phyloP scores from a whole-genome alignment of 2,113 vertebrate genomes.

The Peromyscus leucopus region DNA sequence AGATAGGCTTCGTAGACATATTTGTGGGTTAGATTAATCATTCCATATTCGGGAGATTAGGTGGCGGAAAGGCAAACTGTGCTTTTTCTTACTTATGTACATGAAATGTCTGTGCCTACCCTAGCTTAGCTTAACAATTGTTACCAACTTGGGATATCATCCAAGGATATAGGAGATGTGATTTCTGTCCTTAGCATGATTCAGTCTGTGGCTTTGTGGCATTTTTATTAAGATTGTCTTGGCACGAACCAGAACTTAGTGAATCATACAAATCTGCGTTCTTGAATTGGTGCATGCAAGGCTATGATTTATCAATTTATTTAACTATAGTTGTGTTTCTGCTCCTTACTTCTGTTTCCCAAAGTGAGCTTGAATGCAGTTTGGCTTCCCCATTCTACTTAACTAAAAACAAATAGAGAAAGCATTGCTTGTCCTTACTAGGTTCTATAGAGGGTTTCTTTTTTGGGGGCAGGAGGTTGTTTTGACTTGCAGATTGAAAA shows the following conservation, averaged over 20 bases:
- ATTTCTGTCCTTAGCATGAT: conserved; percentile 20
- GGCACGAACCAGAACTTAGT: neutral
- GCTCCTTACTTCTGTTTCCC: conserved; percentile 39
- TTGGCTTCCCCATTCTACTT: neutral
- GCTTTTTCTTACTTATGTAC: conserved; percentile 39
- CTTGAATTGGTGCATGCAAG: conserved; percentile 41
- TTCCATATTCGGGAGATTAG: neutral
- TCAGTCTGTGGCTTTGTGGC: conserved; percentile 26
- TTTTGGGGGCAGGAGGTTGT: neutral
- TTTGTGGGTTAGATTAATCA: neutral
- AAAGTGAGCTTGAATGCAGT: conserved; percentile 34
- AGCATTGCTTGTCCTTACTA: conserved; percentile 17
- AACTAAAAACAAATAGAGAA: conserved; percentile 47
- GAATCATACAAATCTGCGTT: conserved; percentile 20
- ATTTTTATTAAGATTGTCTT: conserved; percentile 66
- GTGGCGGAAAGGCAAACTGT: conserved; percentile 5
- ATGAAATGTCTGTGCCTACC: neutral
- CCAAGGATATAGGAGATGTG: neutral
- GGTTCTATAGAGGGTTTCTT: neutral
- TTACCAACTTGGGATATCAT: conserved; percentile 27
- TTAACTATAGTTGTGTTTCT: conserved; percentile 57
- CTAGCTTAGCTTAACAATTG: neutral
- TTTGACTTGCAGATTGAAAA: conserved; percentile 46
- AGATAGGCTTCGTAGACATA: neutral
- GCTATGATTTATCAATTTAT: conserved; percentile 50